These are phyloP conservation scores for Mayetiola destructor DNA, from an alignment of 2,888 invertebrate species.

Conservation along the genomic window DNA sequence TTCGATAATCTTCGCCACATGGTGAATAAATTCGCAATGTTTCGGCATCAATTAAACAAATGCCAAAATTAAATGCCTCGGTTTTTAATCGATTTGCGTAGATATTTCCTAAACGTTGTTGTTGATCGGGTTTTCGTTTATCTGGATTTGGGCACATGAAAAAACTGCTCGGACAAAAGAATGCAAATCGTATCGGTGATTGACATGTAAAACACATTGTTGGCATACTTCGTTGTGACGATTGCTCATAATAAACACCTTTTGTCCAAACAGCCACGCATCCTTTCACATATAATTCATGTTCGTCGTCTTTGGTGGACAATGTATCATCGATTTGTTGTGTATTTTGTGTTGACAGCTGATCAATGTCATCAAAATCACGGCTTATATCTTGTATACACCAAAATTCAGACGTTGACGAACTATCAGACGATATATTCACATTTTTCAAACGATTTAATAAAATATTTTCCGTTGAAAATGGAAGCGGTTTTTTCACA, in stretches of 20 bases:
- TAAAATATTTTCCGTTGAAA: constrained; percentile 47
- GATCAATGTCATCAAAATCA: background rate
- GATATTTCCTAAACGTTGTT: constrained; percentile 12
- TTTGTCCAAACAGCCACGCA: constrained; percentile 71
- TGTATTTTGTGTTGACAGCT: background rate
- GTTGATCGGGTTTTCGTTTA: constrained; percentile 17
- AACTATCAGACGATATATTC: constrained; percentile 48
- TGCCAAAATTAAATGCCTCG: constrained; percentile 31
- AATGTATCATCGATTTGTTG: background rate
- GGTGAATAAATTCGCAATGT: constrained; percentile 63
- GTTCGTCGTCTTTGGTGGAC: constrained; percentile 43
- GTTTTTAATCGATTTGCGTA: background rate
- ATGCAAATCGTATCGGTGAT: constrained; percentile 64
- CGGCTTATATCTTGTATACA: constrained; percentile 36
- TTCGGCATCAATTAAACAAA: constrained; percentile 60
- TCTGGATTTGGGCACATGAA: constrained; percentile 38
- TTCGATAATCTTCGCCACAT: constrained; percentile 69
- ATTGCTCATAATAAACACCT: constrained; percentile 32
- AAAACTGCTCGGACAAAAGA: constrained; percentile 51
- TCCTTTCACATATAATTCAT: constrained; percentile 76
- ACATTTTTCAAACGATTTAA: constrained; percentile 62
- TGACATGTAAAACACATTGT: constrained; percentile 60
- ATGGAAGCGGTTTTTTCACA: constrained; percentile 34
- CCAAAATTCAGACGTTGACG: constrained; percentile 38
- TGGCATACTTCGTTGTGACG: constrained; percentile 25